phyloP scores from a whole-genome alignment of 2,797 vertebrate genomes.

The Hylomyscus alleni region DNA sequence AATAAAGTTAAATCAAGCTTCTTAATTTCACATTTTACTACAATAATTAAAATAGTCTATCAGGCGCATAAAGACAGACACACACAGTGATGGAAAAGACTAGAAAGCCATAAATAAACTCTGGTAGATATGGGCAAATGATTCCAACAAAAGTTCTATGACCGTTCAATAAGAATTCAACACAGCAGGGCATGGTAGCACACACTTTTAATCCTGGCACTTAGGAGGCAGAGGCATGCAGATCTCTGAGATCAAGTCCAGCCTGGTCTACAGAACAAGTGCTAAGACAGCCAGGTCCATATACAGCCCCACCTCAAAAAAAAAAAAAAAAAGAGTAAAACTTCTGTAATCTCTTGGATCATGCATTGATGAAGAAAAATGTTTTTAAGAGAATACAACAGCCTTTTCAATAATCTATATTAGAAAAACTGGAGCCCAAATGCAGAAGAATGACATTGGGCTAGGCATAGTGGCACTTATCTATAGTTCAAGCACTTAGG shows the following conservation, averaged over 20 bases:
- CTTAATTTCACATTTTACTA: slow-evolving; percentile 42
- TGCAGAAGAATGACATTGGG: not conserved
- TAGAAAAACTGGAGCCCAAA: not conserved
- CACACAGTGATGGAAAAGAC: not conserved
- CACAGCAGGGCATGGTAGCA: not conserved
- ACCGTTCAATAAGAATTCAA: not conserved
- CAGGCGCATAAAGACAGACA: not conserved
- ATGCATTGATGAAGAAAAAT: not conserved
- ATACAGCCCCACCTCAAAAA: not conserved
- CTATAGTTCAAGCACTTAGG: not conserved
- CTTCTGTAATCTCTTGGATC: not conserved
- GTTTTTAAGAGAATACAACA: not conserved
- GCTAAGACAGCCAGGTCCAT: not conserved
- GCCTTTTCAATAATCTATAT: not conserved
- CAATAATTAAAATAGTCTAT: not conserved
- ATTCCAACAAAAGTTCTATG: not conserved
- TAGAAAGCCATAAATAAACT: not conserved
- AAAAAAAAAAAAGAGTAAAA: not conserved
- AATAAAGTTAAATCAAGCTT: slow-evolving; percentile 6
- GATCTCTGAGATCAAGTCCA: not conserved
- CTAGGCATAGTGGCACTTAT: not conserved
- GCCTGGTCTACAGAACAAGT: not conserved
- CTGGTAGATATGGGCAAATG: not conserved
- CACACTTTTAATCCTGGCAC: not conserved
- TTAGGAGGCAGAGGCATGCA: not conserved